Conservation (phyloP, 2,888 invertebrate genomes). For the Drosophila vallismaia region DNA sequence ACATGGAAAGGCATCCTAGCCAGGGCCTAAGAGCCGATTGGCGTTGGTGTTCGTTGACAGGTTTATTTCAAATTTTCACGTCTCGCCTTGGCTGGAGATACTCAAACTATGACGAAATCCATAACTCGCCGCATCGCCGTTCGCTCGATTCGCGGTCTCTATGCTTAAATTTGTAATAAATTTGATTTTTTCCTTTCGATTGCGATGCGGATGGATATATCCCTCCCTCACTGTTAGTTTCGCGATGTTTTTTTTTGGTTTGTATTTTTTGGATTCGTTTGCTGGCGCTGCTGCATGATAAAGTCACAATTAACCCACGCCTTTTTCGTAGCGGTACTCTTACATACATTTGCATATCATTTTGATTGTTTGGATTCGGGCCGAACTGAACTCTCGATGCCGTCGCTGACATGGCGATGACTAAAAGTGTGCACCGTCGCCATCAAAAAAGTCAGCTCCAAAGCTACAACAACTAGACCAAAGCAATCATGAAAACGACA, state of each 20-base stretch:
- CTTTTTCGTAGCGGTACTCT: constrained; percentile 81
- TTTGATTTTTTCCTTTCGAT: constrained; percentile 80
- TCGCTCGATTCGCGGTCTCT: constrained; percentile 57
- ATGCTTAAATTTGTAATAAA: constrained; percentile 79
- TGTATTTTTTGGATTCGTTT: constrained; percentile 16
- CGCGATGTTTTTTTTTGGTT: constrained; percentile 47
- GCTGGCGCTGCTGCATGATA: constrained; percentile 64
- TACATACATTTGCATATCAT: constrained; percentile 81
- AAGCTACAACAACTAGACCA: constrained; percentile 42
- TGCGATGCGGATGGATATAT: constrained; percentile 44
- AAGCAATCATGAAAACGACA: constrained; percentile 53
- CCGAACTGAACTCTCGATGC: constrained; percentile 37
- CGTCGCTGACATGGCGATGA: constrained; percentile 72
- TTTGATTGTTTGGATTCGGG: constrained; percentile 73
- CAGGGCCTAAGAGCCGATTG: constrained; percentile 18
- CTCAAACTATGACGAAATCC: constrained; percentile 79
- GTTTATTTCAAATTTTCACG: constrained; percentile 75
- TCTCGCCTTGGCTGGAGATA: constrained; percentile 34
- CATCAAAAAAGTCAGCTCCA: constrained; percentile 35
- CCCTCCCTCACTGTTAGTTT: constrained; percentile 4
- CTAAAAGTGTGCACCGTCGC: constrained; percentile 70
- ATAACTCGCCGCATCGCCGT: constrained; percentile 73
- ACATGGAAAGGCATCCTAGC: constrained; percentile 24
- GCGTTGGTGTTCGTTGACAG: constrained; percentile 79
- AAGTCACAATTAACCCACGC: constrained; percentile 83